Evolutionary conservation across 2,797 vertebrate species (phyloP), one percentile per base, ranked within the genome.

Genomic region (Arremon brunneinucha): DNA sequence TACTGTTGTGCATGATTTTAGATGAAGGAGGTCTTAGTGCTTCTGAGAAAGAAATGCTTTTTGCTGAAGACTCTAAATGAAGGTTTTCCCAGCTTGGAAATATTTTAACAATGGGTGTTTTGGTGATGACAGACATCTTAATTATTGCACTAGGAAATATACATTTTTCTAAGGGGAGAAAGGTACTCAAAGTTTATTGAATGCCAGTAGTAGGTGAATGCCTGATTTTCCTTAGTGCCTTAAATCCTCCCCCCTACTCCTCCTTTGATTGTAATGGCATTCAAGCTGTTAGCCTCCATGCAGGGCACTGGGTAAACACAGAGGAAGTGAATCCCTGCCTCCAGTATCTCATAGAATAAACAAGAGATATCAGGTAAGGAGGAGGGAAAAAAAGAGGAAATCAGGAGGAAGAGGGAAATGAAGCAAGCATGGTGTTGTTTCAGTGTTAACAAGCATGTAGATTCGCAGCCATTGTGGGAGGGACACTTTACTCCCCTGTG

Each of bases 51-150:
- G 34, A 53, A 49, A 55, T 6, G 6, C 4, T 79, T 81, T 93
- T 86, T 82, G 8, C 57, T 72, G 71, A 34, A 32, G 56, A 75
- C 24, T 82, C 14, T 82, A 64, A 95, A 74, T 37, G n/a, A 82
- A 76, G 64, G 69, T 22, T 94, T 93, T 81, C 20, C 55, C 37
- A 90, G 8, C 49, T 76, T 77, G 63, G 59, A 86, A 41, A 32
- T 82, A 53, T 77, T 90, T 92, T 90, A 94, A 93, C 52, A 96
- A 64, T 82, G 63, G 67, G 13, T 86, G 59, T 74, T 91, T 95
- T 82, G 67, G 34, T 79, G 49, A 63, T 79, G 91, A 90, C 59
- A 84, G 80, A 50, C 80, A 79, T 79, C 60, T 77, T 91, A 87
- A 94, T 96, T 86, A 91, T 35, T 91, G 55, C 67, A 69, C 52